A percentile compares a stretch with the other conserved stretches of the same genome.
Conservation (phyloP, 2,113 vertebrate genomes). For the Tupaia chinensis region DNA sequence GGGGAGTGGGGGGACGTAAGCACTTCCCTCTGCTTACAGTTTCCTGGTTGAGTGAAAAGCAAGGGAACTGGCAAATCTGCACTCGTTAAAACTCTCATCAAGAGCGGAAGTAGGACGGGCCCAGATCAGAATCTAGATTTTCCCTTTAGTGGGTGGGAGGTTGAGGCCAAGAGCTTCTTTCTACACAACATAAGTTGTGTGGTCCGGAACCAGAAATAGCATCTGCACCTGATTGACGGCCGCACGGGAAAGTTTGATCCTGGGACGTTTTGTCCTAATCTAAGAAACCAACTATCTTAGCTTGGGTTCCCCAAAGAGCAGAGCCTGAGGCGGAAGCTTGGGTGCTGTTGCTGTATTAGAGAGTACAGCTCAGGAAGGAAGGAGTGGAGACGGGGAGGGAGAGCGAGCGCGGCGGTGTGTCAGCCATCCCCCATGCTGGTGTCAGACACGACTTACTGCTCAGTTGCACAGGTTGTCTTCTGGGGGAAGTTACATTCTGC, state of each 20-base stretch:
- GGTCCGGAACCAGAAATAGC: not conserved
- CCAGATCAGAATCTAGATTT: not conserved
- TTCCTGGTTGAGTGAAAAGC: not conserved
- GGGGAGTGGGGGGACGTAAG: accelerated
- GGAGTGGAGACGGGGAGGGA: not conserved
- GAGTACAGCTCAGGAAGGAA: not conserved
- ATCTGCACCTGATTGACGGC: not conserved
- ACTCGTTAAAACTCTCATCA: not conserved
- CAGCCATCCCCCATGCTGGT: not conserved
- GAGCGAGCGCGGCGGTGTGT: not conserved
- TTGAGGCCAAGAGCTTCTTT: not conserved
- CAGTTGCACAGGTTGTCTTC: not conserved
- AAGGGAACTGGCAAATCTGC: not conserved
- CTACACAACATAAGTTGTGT: not conserved
- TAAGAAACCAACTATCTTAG: not conserved
- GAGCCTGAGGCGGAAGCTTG: not conserved
- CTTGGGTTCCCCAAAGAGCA: not conserved
- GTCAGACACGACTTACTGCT: not conserved
- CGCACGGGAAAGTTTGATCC: not conserved
- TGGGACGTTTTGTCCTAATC: not conserved
- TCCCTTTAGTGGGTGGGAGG: not conserved
- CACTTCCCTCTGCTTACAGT: not conserved
- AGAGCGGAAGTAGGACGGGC: not conserved
- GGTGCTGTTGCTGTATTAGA: not conserved
- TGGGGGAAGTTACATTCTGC: not conserved